Conservation (phyloP, 1,140 invertebrate species). For the Drosophila miranda region DNA sequence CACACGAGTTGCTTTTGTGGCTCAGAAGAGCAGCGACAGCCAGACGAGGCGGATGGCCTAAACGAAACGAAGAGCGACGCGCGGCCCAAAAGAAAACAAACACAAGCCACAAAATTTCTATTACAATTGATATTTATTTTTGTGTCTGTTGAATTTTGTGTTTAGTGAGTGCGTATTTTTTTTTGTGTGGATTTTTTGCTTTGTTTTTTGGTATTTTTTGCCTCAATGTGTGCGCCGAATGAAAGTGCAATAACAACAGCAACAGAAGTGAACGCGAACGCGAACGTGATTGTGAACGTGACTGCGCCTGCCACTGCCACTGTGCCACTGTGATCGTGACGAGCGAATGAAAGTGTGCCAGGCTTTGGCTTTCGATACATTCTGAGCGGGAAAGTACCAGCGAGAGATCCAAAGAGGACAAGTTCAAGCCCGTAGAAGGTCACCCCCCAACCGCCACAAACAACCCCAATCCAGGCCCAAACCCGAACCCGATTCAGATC, state of each 20-base stretch:
- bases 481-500: slow-evolving; percentile 5
- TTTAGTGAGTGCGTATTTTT: slow-evolving; percentile 5
- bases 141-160: slow-evolving; percentile 12
- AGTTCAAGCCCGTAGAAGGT: too few relatives aligned
- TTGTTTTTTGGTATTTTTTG: slow-evolving; percentile 14
- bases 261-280: slow-evolving; percentile 14
- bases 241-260: slow-evolving; percentile 56
- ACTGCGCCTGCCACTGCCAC: slow-evolving; percentile 20
- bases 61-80: slow-evolving; percentile 38
- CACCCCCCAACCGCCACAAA: too few relatives aligned
- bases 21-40: slow-evolving; percentile 79
- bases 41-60: slow-evolving; percentile 72
- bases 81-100: slow-evolving; percentile 8
- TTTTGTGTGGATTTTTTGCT: slow-evolving; percentile 8
- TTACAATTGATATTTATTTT: slow-evolving; percentile 42
- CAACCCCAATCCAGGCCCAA: not conserved
- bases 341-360: slow-evolving; percentile 37
- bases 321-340: slow-evolving; percentile 8
- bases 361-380: too few relatives aligned
- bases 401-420: too few relatives aligned
- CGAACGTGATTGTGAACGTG: slow-evolving; percentile 39
- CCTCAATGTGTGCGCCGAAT: slow-evolving; percentile 43
- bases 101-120: slow-evolving; percentile 7
- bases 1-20: slow-evolving; percentile 68
- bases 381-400: too few relatives aligned